These are phyloP conservation scores for Stictocephala bisonia DNA, from an alignment of 2,888 invertebrate genomes.

Conservation along the genomic window DNA sequence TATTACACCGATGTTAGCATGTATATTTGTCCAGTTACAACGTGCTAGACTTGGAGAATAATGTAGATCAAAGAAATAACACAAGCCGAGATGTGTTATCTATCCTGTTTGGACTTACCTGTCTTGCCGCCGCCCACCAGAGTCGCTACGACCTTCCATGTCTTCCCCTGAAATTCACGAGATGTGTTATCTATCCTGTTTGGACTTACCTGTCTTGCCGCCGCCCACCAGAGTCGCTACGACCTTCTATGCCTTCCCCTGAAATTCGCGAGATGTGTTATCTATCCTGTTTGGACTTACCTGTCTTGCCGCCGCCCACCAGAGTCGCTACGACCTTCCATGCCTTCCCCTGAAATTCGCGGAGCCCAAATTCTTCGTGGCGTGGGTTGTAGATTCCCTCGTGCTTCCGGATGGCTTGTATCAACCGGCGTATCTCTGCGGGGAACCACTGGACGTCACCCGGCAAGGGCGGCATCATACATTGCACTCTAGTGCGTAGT, in stretches of 20 bases:
- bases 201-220: constrained; percentile 36
- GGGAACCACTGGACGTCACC: constrained; percentile 35
- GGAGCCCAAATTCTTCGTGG: constrained; percentile 4
- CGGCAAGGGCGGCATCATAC: constrained; percentile 32
- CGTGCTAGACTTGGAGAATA: too few species aligned
- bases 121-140: constrained; percentile 29
- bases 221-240: constrained; percentile 23
- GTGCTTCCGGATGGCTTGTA: constrained; percentile 26
- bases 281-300: too few species aligned
- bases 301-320: constrained; percentile 34
- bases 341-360: constrained; percentile 2
- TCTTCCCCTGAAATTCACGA: constrained; percentile 1
- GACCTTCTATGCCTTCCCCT: constrained; percentile 14
- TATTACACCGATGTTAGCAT: too few species aligned
- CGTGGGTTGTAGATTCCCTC: constrained; percentile 24
- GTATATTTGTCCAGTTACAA: too few species aligned
- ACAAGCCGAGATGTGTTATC: too few species aligned
- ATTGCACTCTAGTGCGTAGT: too few species aligned
- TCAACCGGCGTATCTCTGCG: constrained; percentile 12
- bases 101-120: too few species aligned
- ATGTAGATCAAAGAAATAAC: too few species aligned
- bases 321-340: constrained; percentile 25
- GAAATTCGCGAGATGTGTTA: constrained; percentile 19
- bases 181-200: too few species aligned
- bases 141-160: constrained; percentile 28